phyloP scores from a whole-genome alignment of 2,113 vertebrate species.

The Rhinopithecus roxellana region DNA sequence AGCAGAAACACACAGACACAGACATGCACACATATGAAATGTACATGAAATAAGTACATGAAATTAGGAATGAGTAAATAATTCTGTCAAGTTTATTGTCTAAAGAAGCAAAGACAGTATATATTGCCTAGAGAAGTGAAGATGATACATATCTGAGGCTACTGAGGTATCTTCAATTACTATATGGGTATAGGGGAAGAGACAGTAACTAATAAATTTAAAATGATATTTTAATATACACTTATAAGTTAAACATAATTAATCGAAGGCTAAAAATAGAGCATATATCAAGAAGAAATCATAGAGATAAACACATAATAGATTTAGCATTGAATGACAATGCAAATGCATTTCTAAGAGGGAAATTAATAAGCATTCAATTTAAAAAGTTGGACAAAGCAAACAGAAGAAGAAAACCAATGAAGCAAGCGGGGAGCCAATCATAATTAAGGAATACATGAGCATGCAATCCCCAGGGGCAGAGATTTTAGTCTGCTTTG shows the following conservation, averaged over 20 bases:
- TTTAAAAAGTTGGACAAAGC: not conserved
- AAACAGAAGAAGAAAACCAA: not conserved
- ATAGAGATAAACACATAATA: not conserved
- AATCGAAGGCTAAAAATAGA: not conserved
- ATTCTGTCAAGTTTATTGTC: not conserved
- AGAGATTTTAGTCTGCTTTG: not conserved
- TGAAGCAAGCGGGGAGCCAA: not conserved
- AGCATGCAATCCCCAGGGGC: too few species aligned
- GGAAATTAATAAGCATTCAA: not conserved
- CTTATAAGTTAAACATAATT: not conserved
- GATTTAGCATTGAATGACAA: not conserved
- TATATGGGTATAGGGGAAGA: not conserved
- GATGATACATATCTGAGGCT: not conserved
- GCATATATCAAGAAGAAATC: not conserved
- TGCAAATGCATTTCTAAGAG: not conserved
- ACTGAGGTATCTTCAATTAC: not conserved
- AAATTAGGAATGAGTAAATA: not conserved
- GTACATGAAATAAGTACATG: not conserved
- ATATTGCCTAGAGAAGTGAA: not conserved
- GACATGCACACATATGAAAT: not conserved
- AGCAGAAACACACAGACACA: not conserved
- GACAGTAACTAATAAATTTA: not conserved
- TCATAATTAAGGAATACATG: not conserved
- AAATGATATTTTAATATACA: not conserved
- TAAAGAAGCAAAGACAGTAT: not conserved